Conservation (phyloP, 2,113 vertebrate species). For the Halichoerus grypus region DNA sequence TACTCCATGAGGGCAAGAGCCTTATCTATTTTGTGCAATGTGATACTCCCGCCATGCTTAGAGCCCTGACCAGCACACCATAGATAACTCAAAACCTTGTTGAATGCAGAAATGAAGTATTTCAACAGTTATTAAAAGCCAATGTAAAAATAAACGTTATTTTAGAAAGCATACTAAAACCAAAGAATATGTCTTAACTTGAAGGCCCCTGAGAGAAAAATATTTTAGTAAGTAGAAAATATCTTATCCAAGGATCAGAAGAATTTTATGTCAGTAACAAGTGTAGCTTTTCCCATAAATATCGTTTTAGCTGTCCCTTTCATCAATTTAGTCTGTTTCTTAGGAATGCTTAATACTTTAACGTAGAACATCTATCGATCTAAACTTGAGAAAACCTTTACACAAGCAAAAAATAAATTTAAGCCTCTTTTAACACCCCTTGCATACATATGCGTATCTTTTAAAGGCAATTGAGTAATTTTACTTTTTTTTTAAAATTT, state of each 20-base stretch:
- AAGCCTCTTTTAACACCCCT: not conserved
- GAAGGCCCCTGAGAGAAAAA: not conserved
- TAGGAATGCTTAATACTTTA: conserved; percentile 5
- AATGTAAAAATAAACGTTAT: conserved; percentile 14
- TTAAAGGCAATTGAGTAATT: not conserved
- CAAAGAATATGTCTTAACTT: conserved; percentile 11
- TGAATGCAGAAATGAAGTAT: not conserved
- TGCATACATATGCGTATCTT: not conserved
- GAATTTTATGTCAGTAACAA: not conserved
- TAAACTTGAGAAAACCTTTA: not conserved
- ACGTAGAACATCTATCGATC: not conserved
- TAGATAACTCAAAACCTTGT: not conserved
- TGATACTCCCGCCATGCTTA: not conserved
- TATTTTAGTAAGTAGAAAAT: conserved; percentile 45
- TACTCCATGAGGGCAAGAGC: not conserved
- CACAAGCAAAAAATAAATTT: conserved; percentile 4
- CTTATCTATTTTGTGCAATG: not conserved
- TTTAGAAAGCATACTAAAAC: not conserved
- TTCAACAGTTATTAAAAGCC: conserved; percentile 15
- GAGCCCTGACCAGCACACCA: not conserved
- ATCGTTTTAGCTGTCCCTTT: not conserved
- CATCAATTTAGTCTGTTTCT: not conserved
- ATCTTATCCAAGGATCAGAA: not conserved
- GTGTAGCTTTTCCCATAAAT: not conserved
- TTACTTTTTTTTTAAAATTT: not conserved